Base-by-base conservation (phyloP, 2,113 vertebrate species). In the Balaeniceps rex region DNA sequence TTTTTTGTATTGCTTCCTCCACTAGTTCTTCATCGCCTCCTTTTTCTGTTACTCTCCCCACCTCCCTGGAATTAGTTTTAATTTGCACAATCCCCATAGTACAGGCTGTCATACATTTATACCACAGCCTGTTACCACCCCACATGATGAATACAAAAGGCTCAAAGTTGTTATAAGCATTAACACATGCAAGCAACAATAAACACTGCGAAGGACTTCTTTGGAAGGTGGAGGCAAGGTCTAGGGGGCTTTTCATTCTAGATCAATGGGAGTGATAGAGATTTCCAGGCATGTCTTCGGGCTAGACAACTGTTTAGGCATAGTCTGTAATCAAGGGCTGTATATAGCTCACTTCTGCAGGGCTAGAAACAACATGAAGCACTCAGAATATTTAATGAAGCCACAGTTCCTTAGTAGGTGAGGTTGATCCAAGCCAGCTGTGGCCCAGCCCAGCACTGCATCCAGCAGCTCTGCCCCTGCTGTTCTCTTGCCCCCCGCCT, bases 1-100 rank as follows among this genome's bases (percentile, higher is more conserved):
- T 85, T 84, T 93, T 89, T 93, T 87, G 24, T 89, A 26, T 90
- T 88, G 44, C 76, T 97, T 96, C 61, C 52, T 92, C 28, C n/a
- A n/a, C 71, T 71, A 44, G 52, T 58, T 93, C 64, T 95, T 74
- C 18, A 49, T 75, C 46, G 7, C 33, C 19, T 94, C 19, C 19
- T 91, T 72, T 90, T 86, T 93, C 77, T 93, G 55, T 52, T 54
- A 71, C n/a, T 94, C 6, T 86, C 14, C 57, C 21, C 28, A 70
- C 10, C 69, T 83, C 33, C 11, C 15, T 58, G 71, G 65, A 92
- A 85, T 78, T 87, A 40, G 9, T 88, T 95, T 90, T 76, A 94
- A 92, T 94, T 91, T 92, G 36, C 25, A 46, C 36, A 49, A 26
- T 70, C 33, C 24, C 64, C 64, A 36, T 84, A 78, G 38, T 52